Evolutionary conservation across 2,888 invertebrate species (phyloP), one percentile per base, ranked within the genome.

Genomic region (Tetranychus truncatus): DNA sequence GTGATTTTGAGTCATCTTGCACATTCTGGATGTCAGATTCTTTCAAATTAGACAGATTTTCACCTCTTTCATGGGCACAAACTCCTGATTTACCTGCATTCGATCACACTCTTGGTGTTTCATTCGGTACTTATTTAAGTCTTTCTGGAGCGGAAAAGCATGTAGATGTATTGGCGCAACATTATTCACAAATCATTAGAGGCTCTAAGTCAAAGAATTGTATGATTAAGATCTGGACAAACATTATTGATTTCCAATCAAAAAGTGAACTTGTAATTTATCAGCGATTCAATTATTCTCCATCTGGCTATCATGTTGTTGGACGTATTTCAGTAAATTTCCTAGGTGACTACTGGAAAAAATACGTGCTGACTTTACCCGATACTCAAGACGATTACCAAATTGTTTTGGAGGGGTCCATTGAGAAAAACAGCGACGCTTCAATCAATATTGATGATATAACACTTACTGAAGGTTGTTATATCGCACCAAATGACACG

Each of bases 391-490:
- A 66, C 24, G 69, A 74, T 5, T 78, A 77, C 72, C 74, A 77
- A 75, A 76, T 78, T 9, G 65, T 78, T 24, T 45, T 78, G 20
- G 77, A 78, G 76, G 78, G 77, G 15, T 75, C 71, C 20, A 72
- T 76, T 20, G 76, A 76, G 21, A 20, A 74, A 11, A 67, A 45
- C 1, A 73, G 34, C 4, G 34, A 71, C 0, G 78, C 77, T 75
- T 15, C 74, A 6, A 77, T 78, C 74, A 78, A 78, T 5, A 21
- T 78, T 71, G 78, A 78, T 73, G 78, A 78, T 65, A 72, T 78
- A 20, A 74, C 77, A 3, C 77, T 78, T 55, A 76, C 78, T 18
- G 15, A 15, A 55, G 55, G 55, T 6, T 55, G 55, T 55, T 55
- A 55, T 55, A 9, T 55, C 15, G 55, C 55, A 18, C 66, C 9